A percentile compares a stretch with the other conserved stretches of the same genome.
Evolutionary conservation across 2,113 vertebrate genomes (phyloP).

Genomic region (Hippocampus guttulatus): DNA sequence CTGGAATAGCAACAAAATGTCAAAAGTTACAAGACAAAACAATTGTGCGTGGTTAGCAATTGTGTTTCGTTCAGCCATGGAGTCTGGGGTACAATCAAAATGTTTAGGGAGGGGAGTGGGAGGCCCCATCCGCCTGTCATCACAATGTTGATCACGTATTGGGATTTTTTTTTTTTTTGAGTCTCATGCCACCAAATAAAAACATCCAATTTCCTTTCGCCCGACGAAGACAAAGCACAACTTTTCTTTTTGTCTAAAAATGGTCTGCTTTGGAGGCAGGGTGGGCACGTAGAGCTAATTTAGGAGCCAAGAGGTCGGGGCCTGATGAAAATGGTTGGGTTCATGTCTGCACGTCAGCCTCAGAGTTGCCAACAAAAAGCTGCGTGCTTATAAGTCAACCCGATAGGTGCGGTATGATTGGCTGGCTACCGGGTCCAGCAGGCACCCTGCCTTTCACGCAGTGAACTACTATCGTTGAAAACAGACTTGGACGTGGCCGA

Average conservation of each 20-base stretch:
- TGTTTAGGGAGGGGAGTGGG: constrained; percentile 8
- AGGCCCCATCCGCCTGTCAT: constrained; percentile 6
- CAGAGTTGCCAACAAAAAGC: too few species aligned
- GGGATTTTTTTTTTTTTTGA: constrained; percentile 17
- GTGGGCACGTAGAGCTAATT: constrained; percentile 18
- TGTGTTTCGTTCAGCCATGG: constrained; percentile 24
- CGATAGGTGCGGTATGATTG: too few species aligned
- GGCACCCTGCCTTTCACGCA: too few species aligned
- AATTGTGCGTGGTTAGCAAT: constrained; percentile 24
- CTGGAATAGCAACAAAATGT: constrained; percentile 43
- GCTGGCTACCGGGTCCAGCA: too few species aligned
- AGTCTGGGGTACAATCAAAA: constrained; percentile 15
- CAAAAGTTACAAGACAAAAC: constrained; percentile 33
- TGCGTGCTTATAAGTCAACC: too few species aligned
- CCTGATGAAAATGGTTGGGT: neutral
- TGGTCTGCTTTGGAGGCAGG: constrained; percentile 1
- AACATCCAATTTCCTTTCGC: constrained; percentile 38
- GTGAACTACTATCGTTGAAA: too few species aligned
- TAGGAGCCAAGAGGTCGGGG: neutral
- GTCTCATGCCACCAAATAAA: constrained; percentile 29
- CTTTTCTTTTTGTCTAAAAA: constrained; percentile 17
- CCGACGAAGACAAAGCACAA: constrained; percentile 25
- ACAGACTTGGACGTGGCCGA: too few species aligned
- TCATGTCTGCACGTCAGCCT: neutral
- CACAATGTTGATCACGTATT: constrained; percentile 27